phyloP scores from a whole-genome alignment of 2,888 invertebrate species.

The Cephus nigrinus region DNA sequence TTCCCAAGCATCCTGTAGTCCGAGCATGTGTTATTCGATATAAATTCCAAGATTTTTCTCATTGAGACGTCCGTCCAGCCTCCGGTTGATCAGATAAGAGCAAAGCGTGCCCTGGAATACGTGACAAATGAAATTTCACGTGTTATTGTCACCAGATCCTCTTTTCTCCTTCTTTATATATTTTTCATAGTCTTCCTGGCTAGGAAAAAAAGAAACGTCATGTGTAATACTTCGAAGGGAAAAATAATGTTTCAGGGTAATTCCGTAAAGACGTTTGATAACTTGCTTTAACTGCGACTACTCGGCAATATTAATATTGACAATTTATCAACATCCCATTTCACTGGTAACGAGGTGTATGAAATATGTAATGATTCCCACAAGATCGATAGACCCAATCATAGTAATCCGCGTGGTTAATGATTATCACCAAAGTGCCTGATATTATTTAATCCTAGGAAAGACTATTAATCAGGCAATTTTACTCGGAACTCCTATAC shows the following conservation, averaged over 20 bases:
- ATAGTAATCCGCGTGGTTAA: neutral
- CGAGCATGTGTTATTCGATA: neutral
- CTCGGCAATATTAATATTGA: neutral
- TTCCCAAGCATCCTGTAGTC: neutral
- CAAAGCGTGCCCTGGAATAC: constrained; percentile 35
- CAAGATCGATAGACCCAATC: neutral
- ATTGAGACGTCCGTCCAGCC: constrained; percentile 6
- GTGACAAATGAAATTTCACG: constrained; percentile 26
- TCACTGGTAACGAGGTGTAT: neutral
- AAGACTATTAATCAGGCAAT: constrained; percentile 28
- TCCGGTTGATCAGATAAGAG: constrained; percentile 26
- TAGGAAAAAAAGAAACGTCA: neutral
- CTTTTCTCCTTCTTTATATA: constrained; percentile 4
- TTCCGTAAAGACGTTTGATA: neutral
- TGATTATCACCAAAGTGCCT: constrained; percentile 22
- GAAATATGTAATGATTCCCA: neutral
- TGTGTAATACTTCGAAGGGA: neutral
- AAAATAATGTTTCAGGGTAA: neutral
- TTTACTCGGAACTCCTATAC: constrained; percentile 18
- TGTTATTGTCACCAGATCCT: neutral
- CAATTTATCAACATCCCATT: neutral
- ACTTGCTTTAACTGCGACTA: neutral
- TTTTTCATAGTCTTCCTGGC: neutral
- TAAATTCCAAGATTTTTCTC: neutral
- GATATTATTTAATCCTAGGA: constrained; percentile 17